A percentile compares a stretch with the other conserved stretches of the same genome.
phyloP scores from a whole-genome alignment of 2,113 vertebrate genomes.

The Clarias magur region DNA sequence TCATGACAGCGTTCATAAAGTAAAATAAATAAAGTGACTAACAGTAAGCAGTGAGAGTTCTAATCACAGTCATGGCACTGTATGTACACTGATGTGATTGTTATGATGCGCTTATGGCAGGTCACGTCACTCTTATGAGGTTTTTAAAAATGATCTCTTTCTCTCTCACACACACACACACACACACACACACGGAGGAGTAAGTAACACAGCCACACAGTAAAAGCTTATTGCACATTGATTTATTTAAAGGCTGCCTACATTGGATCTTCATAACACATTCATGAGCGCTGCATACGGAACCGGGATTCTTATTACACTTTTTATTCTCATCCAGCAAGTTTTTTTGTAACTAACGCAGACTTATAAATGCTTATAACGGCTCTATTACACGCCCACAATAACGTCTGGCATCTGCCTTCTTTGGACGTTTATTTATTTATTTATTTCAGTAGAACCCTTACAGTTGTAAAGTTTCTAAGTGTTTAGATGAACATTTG shows the following conservation, averaged over 20 bases:
- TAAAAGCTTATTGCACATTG: slow-evolving; percentile 18
- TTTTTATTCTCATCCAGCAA: neutral
- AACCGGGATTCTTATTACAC: neutral
- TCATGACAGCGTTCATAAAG: neutral
- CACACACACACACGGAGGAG: neutral
- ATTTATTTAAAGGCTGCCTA: neutral
- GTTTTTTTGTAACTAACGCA: neutral
- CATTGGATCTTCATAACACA: neutral
- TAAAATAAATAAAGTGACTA: neutral
- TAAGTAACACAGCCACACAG: slow-evolving; percentile 2
- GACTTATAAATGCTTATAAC: neutral
- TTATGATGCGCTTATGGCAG: neutral
- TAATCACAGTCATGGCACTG: neutral
- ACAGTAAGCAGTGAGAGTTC: neutral
- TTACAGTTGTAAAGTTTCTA: neutral
- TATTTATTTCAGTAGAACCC: neutral
- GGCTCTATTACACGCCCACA: neutral
- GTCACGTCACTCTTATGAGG: neutral
- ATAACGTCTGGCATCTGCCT: neutral
- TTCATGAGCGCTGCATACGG: neutral
- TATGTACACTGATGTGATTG: neutral
- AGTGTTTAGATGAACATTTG: neutral
- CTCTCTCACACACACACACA: neutral
- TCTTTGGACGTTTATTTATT: neutral
- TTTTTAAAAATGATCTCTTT: no score